A percentile compares a stretch with the other conserved stretches of the same genome.
Conservation (phyloP, 2,888 invertebrate species). For the Drosophila paranaensis region DNA sequence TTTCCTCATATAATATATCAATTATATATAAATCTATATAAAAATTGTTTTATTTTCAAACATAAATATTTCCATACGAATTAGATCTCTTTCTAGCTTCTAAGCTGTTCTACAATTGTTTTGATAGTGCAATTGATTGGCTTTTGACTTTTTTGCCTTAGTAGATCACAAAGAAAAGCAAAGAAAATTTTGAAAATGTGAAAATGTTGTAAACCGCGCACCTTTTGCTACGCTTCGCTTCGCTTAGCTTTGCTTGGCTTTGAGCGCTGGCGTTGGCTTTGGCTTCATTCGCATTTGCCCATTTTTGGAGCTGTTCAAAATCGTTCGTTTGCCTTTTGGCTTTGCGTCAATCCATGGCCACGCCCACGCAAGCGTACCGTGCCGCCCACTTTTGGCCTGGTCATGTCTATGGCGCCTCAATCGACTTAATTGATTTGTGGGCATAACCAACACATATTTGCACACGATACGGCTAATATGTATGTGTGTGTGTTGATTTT, state of each 20-base stretch:
- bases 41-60: background rate
- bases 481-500: conserved; percentile 12
- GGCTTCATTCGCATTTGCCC: conserved; percentile 3
- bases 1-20: no score
- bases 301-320: conserved; percentile 15
- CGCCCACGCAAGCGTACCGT: background rate
- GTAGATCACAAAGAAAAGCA: background rate
- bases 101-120: background rate
- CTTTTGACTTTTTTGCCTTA: background rate
- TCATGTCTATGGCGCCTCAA: conserved; percentile 61
- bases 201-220: conserved; percentile 23
- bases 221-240: conserved; percentile 6
- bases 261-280: background rate
- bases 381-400: background rate
- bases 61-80: background rate
- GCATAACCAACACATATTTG: conserved; percentile 77
- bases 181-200: background rate
- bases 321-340: conserved; percentile 45
- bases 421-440: conserved; percentile 83
- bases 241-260: background rate
- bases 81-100: background rate
- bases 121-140: background rate
- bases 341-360: conserved; percentile 31
- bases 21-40: background rate
- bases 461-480: conserved; percentile 38